phyloP scores from a whole-genome alignment of 2,888 invertebrate species.

The Galeruca laticollis region DNA sequence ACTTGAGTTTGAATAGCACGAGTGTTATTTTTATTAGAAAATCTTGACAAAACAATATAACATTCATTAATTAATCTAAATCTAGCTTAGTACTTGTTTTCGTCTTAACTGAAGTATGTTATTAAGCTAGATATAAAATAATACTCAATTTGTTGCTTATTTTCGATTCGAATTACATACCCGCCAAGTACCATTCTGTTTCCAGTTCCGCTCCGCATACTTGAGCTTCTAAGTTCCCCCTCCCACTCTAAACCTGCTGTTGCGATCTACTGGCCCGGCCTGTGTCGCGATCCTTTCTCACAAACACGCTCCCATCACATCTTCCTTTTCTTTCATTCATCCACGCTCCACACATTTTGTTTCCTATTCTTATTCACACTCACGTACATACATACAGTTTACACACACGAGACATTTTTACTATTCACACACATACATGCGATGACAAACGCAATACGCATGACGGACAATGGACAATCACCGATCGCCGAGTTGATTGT shows the following conservation, averaged over 20 bases:
- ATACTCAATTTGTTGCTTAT: neutral
- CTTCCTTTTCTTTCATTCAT: conserved; percentile 30
- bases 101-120: no score
- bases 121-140: no score
- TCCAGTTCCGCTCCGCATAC: conserved; percentile 34
- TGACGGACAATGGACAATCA: conserved; percentile 11
- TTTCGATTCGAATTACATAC: neutral
- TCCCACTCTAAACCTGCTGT: conserved; percentile 28
- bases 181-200: conserved; percentile 17
- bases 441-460: conserved; percentile 16
- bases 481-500: conserved; percentile 6
- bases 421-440: conserved; percentile 20
- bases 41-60: no score
- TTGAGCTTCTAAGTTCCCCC: conserved; percentile 18
- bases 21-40: no score
- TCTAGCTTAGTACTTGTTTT: no score
- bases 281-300: conserved; percentile 15
- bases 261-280: conserved; percentile 21
- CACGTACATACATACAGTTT: neutral
- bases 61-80: no score
- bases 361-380: conserved; percentile 15
- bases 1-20: no score
- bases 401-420: conserved; percentile 16
- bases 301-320: neutral
- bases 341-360: conserved; percentile 5